A percentile compares a stretch with the other conserved stretches of the same genome.
phyloP scores from a whole-genome alignment of 2,888 invertebrate species.

The Oegoconia quadripuncta region DNA sequence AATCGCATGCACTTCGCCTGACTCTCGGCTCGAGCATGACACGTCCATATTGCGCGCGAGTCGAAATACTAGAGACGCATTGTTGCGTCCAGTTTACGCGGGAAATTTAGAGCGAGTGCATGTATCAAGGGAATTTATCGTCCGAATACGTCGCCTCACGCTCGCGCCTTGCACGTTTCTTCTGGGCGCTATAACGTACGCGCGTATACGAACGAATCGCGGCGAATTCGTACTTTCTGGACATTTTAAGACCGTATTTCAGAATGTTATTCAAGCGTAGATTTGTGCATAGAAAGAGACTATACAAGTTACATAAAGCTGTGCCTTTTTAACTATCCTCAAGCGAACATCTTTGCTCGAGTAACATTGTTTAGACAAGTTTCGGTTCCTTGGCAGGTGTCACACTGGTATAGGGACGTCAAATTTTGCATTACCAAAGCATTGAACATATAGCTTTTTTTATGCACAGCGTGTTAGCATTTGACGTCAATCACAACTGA shows the following conservation, averaged over 20 bases:
- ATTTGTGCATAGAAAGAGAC: no score
- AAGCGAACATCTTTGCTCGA: no score
- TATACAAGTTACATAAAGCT: no score
- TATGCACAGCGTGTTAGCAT: no score
- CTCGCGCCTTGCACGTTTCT: neutral
- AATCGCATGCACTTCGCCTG: neutral
- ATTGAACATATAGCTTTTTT: no score
- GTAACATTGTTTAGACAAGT: no score
- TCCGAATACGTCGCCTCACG: neutral
- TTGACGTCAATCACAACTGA: no score
- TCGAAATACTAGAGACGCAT: neutral
- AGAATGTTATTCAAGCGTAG: no score
- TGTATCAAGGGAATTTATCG: neutral
- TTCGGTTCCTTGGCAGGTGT: no score
- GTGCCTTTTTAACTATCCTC: no score
- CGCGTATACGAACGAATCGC: neutral
- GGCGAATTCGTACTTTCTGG: neutral
- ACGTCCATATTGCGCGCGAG: neutral
- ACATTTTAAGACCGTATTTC: neutral
- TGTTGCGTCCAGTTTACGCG: neutral
- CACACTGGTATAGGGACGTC: no score
- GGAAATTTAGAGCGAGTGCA: neutral
- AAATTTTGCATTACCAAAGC: no score
- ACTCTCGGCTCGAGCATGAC: conserved; percentile 8
- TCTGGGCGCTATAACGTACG: neutral